Conservation (phyloP, 2,888 invertebrate genomes). For the Aspidiotus rigidus region DNA sequence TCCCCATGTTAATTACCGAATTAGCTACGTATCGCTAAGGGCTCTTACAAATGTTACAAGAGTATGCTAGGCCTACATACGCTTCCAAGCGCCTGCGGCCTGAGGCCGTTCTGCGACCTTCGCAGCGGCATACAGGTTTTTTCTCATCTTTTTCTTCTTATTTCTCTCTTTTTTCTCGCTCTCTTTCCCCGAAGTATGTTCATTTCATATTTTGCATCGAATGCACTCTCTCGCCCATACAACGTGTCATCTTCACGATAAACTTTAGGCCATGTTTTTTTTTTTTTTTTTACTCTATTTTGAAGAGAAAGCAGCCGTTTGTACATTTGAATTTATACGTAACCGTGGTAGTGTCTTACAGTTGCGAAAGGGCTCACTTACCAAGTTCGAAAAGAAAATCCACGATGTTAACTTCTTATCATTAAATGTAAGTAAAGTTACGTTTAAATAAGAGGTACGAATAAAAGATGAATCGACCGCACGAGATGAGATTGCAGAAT, state of each 20-base stretch:
- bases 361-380: no score
- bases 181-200: not conserved
- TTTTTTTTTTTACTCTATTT: not conserved
- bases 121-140: not conserved
- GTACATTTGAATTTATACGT: not conserved
- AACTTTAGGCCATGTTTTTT: not conserved
- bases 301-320: slow-evolving; percentile 3
- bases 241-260: not conserved
- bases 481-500: no score
- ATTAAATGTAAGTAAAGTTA: no score
- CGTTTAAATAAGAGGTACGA: no score
- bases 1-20: slow-evolving; percentile 4
- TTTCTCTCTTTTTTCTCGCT: not conserved
- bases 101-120: slow-evolving; percentile 4
- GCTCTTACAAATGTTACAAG: not conserved
- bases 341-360: no score
- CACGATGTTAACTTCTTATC: no score
- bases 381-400: no score
- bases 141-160: not conserved
- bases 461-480: no score
- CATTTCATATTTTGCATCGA: not conserved
- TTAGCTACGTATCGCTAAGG: not conserved
- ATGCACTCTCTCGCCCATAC: not conserved
- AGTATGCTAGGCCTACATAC: not conserved
- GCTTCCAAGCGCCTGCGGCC: slow-evolving; percentile 1